Percentiles rank a stretch among this genome's conserved stretches.
Evolutionary conservation across 2,113 vertebrate species (phyloP).

Genomic region (Cisticola juncidis): DNA sequence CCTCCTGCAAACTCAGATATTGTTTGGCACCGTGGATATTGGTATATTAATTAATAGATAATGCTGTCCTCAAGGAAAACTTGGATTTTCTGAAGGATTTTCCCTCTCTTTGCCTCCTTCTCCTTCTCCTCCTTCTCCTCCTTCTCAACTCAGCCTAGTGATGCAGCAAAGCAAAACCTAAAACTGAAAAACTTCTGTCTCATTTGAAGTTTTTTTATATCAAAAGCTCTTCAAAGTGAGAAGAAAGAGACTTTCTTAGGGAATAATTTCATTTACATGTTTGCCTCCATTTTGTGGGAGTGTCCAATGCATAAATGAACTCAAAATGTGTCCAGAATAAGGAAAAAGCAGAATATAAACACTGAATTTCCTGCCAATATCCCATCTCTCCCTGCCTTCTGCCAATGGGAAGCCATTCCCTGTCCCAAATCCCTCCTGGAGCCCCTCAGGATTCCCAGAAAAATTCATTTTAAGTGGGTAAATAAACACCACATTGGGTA

Average conservation of each 20-base stretch:
- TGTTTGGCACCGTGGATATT: background rate
- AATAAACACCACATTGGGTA: too few species aligned
- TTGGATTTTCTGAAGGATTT: background rate
- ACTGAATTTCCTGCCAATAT: background rate
- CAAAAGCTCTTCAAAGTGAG: background rate
- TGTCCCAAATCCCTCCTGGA: background rate
- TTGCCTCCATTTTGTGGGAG: background rate
- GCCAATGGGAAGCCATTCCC: background rate
- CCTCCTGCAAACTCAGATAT: background rate
- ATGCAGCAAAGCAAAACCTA: fast-evolving
- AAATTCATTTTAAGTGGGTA: fast-evolving
- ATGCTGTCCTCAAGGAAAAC: background rate
- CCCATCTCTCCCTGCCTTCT: background rate
- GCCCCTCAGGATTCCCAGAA: background rate
- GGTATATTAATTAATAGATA: fast-evolving
- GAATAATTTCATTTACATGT: fast-evolving
- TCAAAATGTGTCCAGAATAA: too few species aligned
- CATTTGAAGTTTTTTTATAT: background rate
- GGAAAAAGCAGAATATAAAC: background rate
- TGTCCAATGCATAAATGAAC: background rate
- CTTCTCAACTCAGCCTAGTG: background rate
- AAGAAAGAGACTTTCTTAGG: background rate
- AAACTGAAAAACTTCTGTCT: fast-evolving
- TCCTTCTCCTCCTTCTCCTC: too few species aligned
- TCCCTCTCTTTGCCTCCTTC: background rate